phyloP scores from a whole-genome alignment of 1,140 invertebrate species.

The Drosophila mauritiana region DNA sequence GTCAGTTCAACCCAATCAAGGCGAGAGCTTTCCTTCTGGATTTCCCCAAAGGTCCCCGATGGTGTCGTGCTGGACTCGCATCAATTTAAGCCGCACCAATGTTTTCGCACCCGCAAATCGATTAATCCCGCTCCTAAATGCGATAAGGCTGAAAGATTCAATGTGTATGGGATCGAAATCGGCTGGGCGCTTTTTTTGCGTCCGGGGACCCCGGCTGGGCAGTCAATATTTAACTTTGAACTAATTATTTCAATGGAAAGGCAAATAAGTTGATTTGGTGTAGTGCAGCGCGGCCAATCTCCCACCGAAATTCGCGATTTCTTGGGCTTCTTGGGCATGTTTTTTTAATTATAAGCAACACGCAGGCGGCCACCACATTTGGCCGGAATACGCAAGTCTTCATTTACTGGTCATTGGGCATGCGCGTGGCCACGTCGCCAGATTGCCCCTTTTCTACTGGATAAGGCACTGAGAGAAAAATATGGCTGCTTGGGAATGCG shows the following conservation, averaged over 20 bases:
- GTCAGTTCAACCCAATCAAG: constrained; percentile 27
- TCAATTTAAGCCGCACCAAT: constrained; percentile 83
- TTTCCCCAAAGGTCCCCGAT: not conserved
- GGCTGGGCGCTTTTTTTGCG: not conserved
- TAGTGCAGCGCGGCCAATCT: constrained; percentile 12
- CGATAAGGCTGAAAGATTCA: constrained; percentile 63
- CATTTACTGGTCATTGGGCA: constrained; percentile 72
- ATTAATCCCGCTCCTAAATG: constrained; percentile 80
- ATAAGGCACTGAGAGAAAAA: not conserved
- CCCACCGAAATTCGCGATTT: not conserved
- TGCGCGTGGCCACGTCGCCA: constrained; percentile 73
- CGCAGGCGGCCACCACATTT: constrained; percentile 68
- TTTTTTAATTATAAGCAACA: constrained; percentile 84
- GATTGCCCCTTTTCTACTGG: constrained; percentile 5
- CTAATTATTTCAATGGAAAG: constrained; percentile 85
- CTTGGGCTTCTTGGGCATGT: constrained; percentile 57
- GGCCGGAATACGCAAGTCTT: constrained; percentile 14
- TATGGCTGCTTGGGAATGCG: too few relatives aligned
- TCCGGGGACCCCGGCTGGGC: constrained; percentile 14
- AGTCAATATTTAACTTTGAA: constrained; percentile 84
- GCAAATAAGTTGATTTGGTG: constrained; percentile 79
- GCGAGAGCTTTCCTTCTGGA: not conserved
- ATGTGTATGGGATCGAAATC: constrained; percentile 8
- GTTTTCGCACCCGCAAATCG: constrained; percentile 84
- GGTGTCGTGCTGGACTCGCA: constrained; percentile 69